Evolutionary conservation across 2,113 vertebrate species (phyloP).

Genomic region (Lota lota): DNA sequence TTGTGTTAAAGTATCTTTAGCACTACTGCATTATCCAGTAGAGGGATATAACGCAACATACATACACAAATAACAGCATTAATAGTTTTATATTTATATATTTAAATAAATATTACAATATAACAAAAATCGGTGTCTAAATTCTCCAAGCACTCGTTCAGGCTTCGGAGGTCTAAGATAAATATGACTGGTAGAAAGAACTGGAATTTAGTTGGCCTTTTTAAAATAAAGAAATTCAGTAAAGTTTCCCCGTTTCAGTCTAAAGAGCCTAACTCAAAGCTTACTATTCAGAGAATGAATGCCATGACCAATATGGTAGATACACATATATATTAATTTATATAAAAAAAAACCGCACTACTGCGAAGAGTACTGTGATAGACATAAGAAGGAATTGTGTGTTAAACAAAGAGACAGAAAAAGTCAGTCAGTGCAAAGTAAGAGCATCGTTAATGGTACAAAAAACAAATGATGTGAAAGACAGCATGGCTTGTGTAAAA

Average conservation of each 20-base stretch:
- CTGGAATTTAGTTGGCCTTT: too few species aligned
- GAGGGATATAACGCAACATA: conserved; percentile 32
- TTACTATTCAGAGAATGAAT: conserved; percentile 12
- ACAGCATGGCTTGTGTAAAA: too few species aligned
- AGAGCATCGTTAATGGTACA: conserved; percentile 24
- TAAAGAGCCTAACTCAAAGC: not conserved
- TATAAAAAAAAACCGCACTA: too few species aligned
- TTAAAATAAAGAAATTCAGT: too few species aligned
- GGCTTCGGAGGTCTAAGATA: conserved; percentile 22
- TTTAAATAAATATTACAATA: conserved; percentile 74
- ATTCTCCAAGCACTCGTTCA: conserved; percentile 38
- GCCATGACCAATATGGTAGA: conserved; percentile 18
- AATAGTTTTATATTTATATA: conserved; percentile 28
- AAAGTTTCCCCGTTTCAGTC: not conserved
- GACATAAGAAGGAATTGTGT: conserved; percentile 9
- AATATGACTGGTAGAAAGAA: not conserved
- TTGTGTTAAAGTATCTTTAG: conserved; percentile 20
- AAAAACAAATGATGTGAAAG: conserved; percentile 38
- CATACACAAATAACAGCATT: conserved; percentile 38
- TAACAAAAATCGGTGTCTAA: conserved; percentile 66
- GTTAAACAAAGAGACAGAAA: conserved; percentile 38
- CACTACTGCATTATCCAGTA: conserved; percentile 3
- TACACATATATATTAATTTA: conserved; percentile 31
- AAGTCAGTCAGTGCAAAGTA: conserved; percentile 44
- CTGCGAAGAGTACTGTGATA: conserved; percentile 24